phyloP scores from a whole-genome alignment of 2,113 vertebrate species.

The Notarius lentiginosus region DNA sequence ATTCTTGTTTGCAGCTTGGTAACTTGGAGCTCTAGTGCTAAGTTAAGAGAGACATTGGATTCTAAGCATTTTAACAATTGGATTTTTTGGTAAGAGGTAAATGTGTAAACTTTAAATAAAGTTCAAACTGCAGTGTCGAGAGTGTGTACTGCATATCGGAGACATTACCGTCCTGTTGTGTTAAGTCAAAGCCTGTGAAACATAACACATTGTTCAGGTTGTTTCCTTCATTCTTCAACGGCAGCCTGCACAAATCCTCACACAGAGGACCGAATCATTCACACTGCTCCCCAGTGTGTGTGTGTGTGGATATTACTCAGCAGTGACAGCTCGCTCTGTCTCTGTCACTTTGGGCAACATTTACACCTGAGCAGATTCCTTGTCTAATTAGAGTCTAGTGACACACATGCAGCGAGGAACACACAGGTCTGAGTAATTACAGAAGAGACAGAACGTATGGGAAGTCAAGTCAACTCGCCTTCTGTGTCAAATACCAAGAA shows the following conservation, averaged over 20 bases:
- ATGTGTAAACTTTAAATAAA: not conserved
- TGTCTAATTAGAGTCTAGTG: slow-evolving; percentile 32
- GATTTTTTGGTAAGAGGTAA: not conserved
- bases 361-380: slow-evolving; percentile 50
- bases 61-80: not conserved
- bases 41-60: not conserved
- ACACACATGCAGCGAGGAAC: slow-evolving; percentile 20
- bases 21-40: not conserved
- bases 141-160: not conserved
- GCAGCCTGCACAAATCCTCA: slow-evolving; percentile 19
- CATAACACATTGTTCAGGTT: not conserved
- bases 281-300: slow-evolving; percentile 47
- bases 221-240: slow-evolving; percentile 24
- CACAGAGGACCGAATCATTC: slow-evolving; percentile 42
- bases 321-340: slow-evolving; percentile 56
- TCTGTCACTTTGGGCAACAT: slow-evolving; percentile 36
- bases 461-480: not conserved
- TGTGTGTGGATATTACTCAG: slow-evolving; percentile 56
- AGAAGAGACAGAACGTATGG: slow-evolving; percentile 10
- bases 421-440: not conserved
- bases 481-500: not conserved
- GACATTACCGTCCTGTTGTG: not conserved
- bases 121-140: not conserved
- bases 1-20: not conserved
- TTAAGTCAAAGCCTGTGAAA: slow-evolving; percentile 35